phyloP scores from a whole-genome alignment of 2,797 vertebrate species.

The Staurois parvus region DNA sequence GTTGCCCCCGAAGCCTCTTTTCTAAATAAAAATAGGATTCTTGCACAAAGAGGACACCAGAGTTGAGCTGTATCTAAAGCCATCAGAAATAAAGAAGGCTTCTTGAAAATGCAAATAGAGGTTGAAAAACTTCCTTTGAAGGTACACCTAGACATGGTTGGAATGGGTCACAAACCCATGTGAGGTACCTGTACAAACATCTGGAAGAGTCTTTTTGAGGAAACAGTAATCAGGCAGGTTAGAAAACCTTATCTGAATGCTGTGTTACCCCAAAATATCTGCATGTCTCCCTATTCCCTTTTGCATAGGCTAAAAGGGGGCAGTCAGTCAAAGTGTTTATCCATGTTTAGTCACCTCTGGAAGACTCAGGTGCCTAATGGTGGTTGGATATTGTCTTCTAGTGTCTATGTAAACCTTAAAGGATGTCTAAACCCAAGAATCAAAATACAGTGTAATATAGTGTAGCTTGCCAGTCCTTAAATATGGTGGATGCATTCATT shows the following conservation, averaged over 20 bases:
- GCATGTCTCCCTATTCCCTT: neutral
- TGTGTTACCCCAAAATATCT: too few relatives aligned
- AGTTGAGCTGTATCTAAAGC: neutral
- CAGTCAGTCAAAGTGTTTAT: neutral
- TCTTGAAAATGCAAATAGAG: neutral
- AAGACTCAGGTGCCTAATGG: neutral
- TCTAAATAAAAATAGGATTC: neutral
- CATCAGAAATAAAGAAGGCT: neutral
- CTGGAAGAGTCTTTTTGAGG: neutral
- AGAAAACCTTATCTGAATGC: neutral
- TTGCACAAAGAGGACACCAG: neutral
- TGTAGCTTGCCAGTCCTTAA: neutral
- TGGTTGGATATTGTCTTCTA: too few relatives aligned
- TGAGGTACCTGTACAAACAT: too few relatives aligned
- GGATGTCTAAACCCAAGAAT: too few relatives aligned
- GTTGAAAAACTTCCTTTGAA: neutral
- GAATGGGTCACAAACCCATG: neutral
- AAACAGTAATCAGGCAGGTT: neutral
- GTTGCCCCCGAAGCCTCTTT: too few relatives aligned
- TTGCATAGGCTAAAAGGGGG: neutral
- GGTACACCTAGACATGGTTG: neutral
- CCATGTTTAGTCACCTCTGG: neutral
- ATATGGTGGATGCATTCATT: neutral
- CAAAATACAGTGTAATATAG: neutral
- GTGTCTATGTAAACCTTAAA: neutral